Evolutionary conservation across 2,888 invertebrate genomes (phyloP), one percentile per base, ranked within the genome.

Genomic region (Cheilosia grossa): DNA sequence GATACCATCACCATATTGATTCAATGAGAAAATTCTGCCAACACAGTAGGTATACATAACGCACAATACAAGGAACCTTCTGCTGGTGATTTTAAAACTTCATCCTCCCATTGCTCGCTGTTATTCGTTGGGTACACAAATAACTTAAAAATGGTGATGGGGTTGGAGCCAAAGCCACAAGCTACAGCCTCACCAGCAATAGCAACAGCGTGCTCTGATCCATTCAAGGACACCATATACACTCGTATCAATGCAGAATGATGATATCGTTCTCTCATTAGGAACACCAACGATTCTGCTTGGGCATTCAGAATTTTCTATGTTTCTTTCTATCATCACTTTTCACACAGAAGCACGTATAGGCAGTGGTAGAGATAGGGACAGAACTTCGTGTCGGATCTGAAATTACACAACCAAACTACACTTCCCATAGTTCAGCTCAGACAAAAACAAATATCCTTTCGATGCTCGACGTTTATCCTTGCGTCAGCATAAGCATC

Each of bases 261-360:
- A 17, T 64, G 59, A 51, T 59, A 72, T 72, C 70, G 37, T 72
- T 59, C 59, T 42, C 61, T 61, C 59, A 59, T 72, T 72, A 58
- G 30, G 51, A 59, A 51, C 27, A 13, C 72, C 59, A 61, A 61
- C n/a, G 51, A 61, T 51, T 53, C 27, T 72, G 61, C 40, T 49
- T 42, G 51, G 61, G 72, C 61, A 61, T 53, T 72, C 72, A 72
- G 61, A 59, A 72, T 72, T 72, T 61, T 61, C 61, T 53, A 17
- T 61, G 40, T 53, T 61, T 42, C 40, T 27, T 17, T 42, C 61
- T 24, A 17, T 42, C 61, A 53, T 61, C 37, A 24, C 17, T 19
- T 24, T 58, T 70, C 58, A 17, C n/a, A 30, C 24, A 58, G n/a
- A 37, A 13, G 13, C 30, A 27, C 53, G 24, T 13, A 15, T 5